Evolutionary conservation across 2,888 invertebrate species (phyloP).

Genomic region (Drosophila neotestacea): DNA sequence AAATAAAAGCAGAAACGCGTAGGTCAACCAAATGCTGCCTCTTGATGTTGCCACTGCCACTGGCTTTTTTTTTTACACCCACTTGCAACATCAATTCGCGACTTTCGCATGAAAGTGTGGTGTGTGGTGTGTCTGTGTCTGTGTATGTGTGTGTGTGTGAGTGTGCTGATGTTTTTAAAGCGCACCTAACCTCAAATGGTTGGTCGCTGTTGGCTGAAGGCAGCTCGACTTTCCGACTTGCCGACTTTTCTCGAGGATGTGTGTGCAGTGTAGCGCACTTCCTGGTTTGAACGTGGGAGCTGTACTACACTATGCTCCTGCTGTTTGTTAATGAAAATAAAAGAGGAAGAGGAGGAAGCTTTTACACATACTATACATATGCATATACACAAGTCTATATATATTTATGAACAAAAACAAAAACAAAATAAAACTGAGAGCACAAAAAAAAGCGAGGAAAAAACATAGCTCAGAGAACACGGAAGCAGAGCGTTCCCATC

Average conservation of each 20-base stretch:
- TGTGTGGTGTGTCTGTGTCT: background rate
- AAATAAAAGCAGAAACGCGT: slow-evolving; percentile 26
- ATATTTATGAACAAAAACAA: slow-evolving; percentile 35
- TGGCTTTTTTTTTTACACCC: slow-evolving; percentile 13
- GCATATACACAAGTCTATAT: slow-evolving; percentile 11
- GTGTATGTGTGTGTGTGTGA: slow-evolving; percentile 3
- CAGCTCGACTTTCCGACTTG: slow-evolving; percentile 35
- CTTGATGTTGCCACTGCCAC: slow-evolving; percentile 34
- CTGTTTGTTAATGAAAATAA: slow-evolving; percentile 70
- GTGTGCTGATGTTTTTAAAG: slow-evolving; percentile 23
- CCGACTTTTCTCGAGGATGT: slow-evolving; percentile 31
- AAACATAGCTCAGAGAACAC: slow-evolving; percentile 45
- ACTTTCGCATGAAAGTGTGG: background rate
- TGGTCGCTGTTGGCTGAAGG: slow-evolving; percentile 34
- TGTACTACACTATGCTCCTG: slow-evolving; percentile 7
- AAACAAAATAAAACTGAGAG: background rate
- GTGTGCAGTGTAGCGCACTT: slow-evolving; percentile 71
- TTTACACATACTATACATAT: slow-evolving; percentile 5
- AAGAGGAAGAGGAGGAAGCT: slow-evolving; percentile 3
- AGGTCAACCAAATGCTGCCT: slow-evolving; percentile 44
- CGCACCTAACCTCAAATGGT: slow-evolving; percentile 53
- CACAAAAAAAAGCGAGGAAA: background rate
- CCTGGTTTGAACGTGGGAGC: slow-evolving; percentile 61
- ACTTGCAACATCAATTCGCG: slow-evolving; percentile 21
- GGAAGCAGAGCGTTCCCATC: slow-evolving; percentile 54